Percentiles rank a stretch among this genome's conserved stretches.
Conservation (phyloP, 2,113 vertebrate species). For the Ammodytes dubius region DNA sequence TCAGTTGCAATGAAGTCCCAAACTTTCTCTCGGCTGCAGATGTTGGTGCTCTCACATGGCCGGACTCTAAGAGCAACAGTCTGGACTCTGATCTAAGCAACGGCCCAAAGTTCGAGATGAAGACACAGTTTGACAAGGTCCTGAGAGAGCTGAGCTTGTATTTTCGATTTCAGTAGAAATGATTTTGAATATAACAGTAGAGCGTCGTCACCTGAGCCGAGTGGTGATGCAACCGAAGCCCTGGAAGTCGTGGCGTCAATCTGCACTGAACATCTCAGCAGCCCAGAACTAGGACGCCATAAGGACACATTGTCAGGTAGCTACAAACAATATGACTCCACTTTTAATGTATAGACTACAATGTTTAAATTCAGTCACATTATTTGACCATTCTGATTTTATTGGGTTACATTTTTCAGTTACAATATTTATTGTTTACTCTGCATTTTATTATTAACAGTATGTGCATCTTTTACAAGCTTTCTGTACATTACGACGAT, state of each 20-base stretch:
- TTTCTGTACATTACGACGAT: background rate
- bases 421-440: background rate
- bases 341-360: background rate
- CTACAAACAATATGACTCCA: background rate
- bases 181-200: constrained; percentile 25
- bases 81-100: constrained; percentile 63
- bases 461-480: background rate
- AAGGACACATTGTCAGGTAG: constrained; percentile 61
- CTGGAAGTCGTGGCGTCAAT: background rate
- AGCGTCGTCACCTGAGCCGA: constrained; percentile 20
- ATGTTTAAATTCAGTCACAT: background rate
- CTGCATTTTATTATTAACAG: background rate
- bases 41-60: background rate
- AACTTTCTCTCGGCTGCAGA: constrained; percentile 37
- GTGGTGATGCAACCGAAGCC: background rate
- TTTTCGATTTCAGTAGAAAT: constrained; percentile 84
- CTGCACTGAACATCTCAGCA: constrained; percentile 23
- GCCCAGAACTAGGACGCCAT: constrained; percentile 13
- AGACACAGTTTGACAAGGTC: constrained; percentile 87
- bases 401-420: background rate
- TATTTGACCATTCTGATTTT: background rate
- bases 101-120: constrained; percentile 84
- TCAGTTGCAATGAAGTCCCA: constrained; percentile 32
- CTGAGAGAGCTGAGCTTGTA: constrained; percentile 88
- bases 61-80: background rate